phyloP scores from a whole-genome alignment of 2,888 invertebrate species.

The Ichneumoninae sp. region DNA sequence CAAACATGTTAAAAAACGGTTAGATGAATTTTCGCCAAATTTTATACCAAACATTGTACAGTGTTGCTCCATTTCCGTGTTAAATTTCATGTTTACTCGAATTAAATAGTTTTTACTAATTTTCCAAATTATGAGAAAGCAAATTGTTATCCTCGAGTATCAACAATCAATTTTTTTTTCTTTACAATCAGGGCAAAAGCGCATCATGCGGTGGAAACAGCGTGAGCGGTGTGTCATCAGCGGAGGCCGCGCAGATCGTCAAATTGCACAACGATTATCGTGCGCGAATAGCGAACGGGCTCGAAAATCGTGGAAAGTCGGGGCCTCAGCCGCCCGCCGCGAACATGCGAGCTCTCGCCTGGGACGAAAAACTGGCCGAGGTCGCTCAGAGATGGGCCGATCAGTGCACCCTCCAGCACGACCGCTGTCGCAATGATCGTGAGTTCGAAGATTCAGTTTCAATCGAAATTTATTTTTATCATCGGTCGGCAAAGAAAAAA shows the following conservation, averaged over 20 bases:
- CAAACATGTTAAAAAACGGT: too few species aligned
- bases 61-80: too few species aligned
- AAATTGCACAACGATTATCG: constrained; percentile 82
- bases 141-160: constrained; percentile 16
- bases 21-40: too few species aligned
- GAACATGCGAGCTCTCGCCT: constrained; percentile 81
- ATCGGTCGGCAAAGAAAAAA: too few species aligned
- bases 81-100: too few species aligned
- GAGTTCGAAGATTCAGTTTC: constrained; percentile 43
- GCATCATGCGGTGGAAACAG: constrained; percentile 46
- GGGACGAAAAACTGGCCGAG: constrained; percentile 81
- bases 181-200: constrained; percentile 34
- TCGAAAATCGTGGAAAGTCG: constrained; percentile 77
- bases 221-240: constrained; percentile 70
- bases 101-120: too few species aligned
- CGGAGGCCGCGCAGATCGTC: constrained; percentile 79
- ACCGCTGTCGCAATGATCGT: constrained; percentile 81
- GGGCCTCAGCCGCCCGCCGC: constrained; percentile 82
- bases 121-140: too few species aligned
- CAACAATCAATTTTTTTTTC: constrained; percentile 19
- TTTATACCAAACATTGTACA: too few species aligned
- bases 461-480: background rate
- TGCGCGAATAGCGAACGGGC: constrained; percentile 79
- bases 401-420: constrained; percentile 82
- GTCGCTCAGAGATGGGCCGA: constrained; percentile 83